Evolutionary conservation across 1,140 invertebrate genomes (phyloP).

Genomic region (Stenopsyche tienmushanensis): DNA sequence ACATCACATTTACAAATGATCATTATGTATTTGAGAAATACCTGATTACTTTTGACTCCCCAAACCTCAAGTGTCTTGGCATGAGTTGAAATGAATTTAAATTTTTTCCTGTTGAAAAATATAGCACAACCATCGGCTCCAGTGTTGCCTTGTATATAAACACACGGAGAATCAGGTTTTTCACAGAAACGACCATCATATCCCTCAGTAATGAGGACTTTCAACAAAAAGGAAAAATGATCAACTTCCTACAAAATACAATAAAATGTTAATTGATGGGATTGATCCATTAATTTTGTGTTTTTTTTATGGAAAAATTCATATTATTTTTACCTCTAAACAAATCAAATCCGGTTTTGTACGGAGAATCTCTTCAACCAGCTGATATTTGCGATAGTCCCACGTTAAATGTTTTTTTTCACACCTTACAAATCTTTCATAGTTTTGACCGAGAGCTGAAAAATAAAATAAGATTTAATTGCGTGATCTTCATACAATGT

Average conservation of each 20-base stretch:
- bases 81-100: constrained; percentile 61
- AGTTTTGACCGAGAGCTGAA: constrained; percentile 68
- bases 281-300: background rate
- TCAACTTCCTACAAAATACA: constrained; percentile 67
- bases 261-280: background rate
- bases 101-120: constrained; percentile 67
- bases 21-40: constrained; percentile 41
- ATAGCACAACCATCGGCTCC: constrained; percentile 81
- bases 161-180: constrained; percentile 78
- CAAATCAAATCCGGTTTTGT: constrained; percentile 73
- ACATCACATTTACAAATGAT: background rate
- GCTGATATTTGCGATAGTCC: constrained; percentile 64
- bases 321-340: constrained; percentile 59
- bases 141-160: constrained; percentile 71
- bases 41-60: constrained; percentile 72
- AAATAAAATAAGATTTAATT: constrained; percentile 30
- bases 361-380: constrained; percentile 72
- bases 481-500: background rate
- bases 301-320: background rate
- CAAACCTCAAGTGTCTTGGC: constrained; percentile 68
- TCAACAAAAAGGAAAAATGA: constrained; percentile 70
- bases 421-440: constrained; percentile 75
- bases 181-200: constrained; percentile 73
- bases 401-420: constrained; percentile 71
- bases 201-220: constrained; percentile 62